phyloP scores from a whole-genome alignment of 1,140 invertebrate species.

The Copidosoma floridanum region DNA sequence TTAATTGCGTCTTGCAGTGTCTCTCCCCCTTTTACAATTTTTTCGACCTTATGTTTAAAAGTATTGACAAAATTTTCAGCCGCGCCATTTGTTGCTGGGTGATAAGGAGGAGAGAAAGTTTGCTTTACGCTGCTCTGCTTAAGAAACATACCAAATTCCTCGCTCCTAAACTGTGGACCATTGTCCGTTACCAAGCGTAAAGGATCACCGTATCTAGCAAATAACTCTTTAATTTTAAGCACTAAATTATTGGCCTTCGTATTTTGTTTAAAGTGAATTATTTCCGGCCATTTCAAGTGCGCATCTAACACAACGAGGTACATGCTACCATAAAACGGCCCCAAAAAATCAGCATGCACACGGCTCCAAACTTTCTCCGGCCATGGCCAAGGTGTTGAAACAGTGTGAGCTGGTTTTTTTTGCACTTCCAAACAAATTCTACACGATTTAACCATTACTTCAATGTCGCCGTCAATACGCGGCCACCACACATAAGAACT shows the following conservation, averaged over 20 bases:
- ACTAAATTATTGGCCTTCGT: constrained; percentile 5
- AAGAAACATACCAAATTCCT: constrained; percentile 3
- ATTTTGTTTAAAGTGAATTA: constrained; percentile 14
- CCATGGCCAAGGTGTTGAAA: neutral
- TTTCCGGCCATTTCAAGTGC: constrained; percentile 18
- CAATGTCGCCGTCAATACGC: constrained; percentile 51
- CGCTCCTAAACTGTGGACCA: neutral
- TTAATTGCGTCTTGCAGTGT: constrained; percentile 6
- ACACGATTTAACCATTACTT: constrained; percentile 17
- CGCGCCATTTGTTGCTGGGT: too few relatives aligned
- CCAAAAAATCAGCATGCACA: constrained; percentile 16
- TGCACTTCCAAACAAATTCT: constrained; percentile 8
- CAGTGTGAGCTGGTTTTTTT: constrained; percentile 25
- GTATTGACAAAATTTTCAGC: too few relatives aligned
- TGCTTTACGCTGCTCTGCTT: constrained; percentile 2
- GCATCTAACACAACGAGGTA: constrained; percentile 23
- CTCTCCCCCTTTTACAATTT: constrained; percentile 28
- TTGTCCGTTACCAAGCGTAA: constrained; percentile 13
- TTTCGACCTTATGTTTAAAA: too few relatives aligned
- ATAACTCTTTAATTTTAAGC: constrained; percentile 6
- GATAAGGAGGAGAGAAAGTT: neutral
- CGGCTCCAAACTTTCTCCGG: neutral
- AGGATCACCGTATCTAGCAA: constrained; percentile 16
- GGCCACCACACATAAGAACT: constrained; percentile 54
- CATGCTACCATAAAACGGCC: constrained; percentile 16